Percentiles rank a stretch among this genome's conserved stretches.
Conservation (phyloP, 2,888 invertebrate genomes). For the Spisula solida region DNA sequence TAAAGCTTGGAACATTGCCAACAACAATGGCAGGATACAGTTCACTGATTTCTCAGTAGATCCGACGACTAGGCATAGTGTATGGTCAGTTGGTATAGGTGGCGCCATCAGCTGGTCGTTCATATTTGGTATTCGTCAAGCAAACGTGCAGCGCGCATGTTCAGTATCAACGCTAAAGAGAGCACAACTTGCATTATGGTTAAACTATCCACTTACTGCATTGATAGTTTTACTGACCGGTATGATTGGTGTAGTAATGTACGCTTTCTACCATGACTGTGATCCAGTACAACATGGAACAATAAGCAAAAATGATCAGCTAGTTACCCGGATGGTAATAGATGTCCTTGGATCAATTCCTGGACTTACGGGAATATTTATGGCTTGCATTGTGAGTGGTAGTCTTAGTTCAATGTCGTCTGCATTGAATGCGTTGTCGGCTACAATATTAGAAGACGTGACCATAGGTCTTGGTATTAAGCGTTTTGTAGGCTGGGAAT, state of each 20-base stretch:
- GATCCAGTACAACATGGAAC: slow-evolving; percentile 50
- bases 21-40: slow-evolving; percentile 72
- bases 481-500: background rate
- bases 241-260: slow-evolving; percentile 55
- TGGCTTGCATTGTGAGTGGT: slow-evolving; percentile 97
- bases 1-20: slow-evolving; percentile 72
- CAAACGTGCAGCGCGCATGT: slow-evolving; percentile 96
- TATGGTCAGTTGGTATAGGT: slow-evolving; percentile 94
- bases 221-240: slow-evolving; percentile 25
- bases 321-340: slow-evolving; percentile 91
- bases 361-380: slow-evolving; percentile 96
- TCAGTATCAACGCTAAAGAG: slow-evolving; percentile 94
- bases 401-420: slow-evolving; percentile 91
- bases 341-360: slow-evolving; percentile 92
- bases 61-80: slow-evolving; percentile 95
- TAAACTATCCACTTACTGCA: slow-evolving; percentile 45
- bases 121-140: slow-evolving; percentile 97
- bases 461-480: slow-evolving; percentile 27
- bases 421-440: slow-evolving; percentile 52
- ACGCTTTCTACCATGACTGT: slow-evolving; percentile 54
- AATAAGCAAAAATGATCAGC: slow-evolving; percentile 30
- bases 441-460: slow-evolving; percentile 49
- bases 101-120: slow-evolving; percentile 97
- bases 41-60: slow-evolving; percentile 88
- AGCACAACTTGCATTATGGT: slow-evolving; percentile 88